phyloP scores from a whole-genome alignment of 2,113 vertebrate species.

The Tretioscincus oriximinensis region DNA sequence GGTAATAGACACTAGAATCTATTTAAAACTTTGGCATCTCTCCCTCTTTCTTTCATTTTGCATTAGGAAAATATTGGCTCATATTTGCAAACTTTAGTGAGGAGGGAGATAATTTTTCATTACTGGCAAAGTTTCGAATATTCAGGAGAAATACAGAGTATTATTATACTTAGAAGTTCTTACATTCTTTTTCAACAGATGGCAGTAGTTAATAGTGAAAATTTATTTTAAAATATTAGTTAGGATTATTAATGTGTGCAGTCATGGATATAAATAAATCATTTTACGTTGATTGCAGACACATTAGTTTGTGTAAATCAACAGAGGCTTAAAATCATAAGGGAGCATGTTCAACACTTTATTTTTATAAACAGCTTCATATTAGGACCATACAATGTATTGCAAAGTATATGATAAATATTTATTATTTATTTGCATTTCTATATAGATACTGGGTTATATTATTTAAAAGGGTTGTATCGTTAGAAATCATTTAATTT shows the following conservation, averaged over 20 bases:
- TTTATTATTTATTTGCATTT: too few relatives aligned
- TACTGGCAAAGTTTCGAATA: neutral
- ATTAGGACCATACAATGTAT: slow-evolving; percentile 17
- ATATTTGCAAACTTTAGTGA: too few relatives aligned
- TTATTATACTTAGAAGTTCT: neutral
- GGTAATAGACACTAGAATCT: too few relatives aligned
- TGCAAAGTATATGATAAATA: slow-evolving; percentile 24
- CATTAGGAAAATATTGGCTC: too few relatives aligned
- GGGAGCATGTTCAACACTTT: neutral
- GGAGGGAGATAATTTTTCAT: too few relatives aligned
- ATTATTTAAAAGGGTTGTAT: slow-evolving; percentile 54
- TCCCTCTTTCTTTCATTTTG: too few relatives aligned
- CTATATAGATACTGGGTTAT: slow-evolving; percentile 15
- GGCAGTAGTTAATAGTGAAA: slow-evolving; percentile 6
- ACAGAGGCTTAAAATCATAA: neutral
- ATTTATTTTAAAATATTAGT: neutral
- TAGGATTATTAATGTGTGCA: neutral
- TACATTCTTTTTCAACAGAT: neutral
- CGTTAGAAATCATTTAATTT: slow-evolving; percentile 55
- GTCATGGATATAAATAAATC: slow-evolving; percentile 1
- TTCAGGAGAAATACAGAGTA: neutral
- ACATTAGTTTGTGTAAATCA: neutral
- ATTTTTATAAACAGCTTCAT: neutral
- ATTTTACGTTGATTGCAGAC: neutral
- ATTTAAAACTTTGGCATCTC: too few relatives aligned